Evolutionary conservation across 2,113 vertebrate species (phyloP), one percentile per base, ranked within the genome.

Genomic region (Stigmatopora argus): DNA sequence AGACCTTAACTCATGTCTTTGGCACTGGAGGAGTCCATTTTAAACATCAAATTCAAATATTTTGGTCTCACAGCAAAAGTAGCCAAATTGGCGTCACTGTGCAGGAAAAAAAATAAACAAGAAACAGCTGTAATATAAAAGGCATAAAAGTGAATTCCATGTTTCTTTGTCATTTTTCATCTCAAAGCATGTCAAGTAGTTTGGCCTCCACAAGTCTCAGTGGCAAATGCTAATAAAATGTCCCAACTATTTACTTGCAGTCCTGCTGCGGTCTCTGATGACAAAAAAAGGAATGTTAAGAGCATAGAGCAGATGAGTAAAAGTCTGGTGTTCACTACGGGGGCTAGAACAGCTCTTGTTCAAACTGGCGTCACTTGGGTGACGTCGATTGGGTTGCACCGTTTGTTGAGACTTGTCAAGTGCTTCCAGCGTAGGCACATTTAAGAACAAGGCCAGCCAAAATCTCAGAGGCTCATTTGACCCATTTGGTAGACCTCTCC

Each of bases 351-450:
- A 56, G 53, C 23, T 26, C 19, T 53, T 13, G 19, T 23, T 53
- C 11, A 19, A 11, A 7, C 19, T 34, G 17, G 55, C 17, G n/a
- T 58, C 31, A 35, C 52, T 23, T 15, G 19, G 7, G 21, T 26
- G 21, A 3, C 11, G 1, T 31, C 23, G 12, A 26, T 31, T 56
- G 5, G 1, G 23, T 56, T 12, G 53, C 53, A 31, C 19, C 26
- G 23, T n/a, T 18, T 53, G 18, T 19, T 52, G 5, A 55, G 21
- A 23, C 13, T 21, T 31, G 93, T 91, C 91, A 93, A 93, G 89
- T 93, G 93, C 93, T 96, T 93, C 92, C 90, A 89, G 86, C 93
- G 91, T 96, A 98, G 95, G 96, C 96, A 98, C 96, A 91, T 94
- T 88, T 89, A 93, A 93, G 92, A 93, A 4, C 19, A 93, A 94